Evolutionary conservation across 2,888 invertebrate genomes (phyloP).

Genomic region (Aelia acuminata): DNA sequence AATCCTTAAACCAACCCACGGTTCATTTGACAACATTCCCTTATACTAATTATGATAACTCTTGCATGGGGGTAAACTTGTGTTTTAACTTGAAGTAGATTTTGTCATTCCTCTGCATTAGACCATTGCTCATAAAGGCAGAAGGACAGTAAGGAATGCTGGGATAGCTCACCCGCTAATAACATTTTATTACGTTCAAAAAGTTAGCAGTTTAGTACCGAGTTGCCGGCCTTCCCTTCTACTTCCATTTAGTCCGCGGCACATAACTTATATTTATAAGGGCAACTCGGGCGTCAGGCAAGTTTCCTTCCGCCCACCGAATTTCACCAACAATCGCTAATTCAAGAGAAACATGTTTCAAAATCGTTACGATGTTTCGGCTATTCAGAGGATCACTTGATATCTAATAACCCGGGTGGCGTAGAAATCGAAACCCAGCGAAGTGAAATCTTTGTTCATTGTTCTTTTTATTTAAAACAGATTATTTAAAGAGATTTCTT

Average conservation of each 20-base stretch:
- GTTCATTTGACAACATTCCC: constrained; percentile 55
- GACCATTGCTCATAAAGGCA: constrained; percentile 64
- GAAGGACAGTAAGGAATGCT: constrained; percentile 61
- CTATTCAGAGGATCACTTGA: neutral
- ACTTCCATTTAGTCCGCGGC: constrained; percentile 54
- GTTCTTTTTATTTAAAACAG: too few species aligned
- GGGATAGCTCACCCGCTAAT: constrained; percentile 62
- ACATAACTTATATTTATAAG: constrained; percentile 58
- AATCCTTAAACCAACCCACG: constrained; percentile 49
- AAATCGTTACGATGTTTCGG: neutral
- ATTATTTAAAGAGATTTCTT: too few species aligned
- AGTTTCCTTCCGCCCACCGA: constrained; percentile 36
- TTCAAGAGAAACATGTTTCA: neutral
- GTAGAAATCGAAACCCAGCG: too few species aligned
- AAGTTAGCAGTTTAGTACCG: constrained; percentile 64
- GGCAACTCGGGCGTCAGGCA: constrained; percentile 27
- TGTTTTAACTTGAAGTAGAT: constrained; percentile 65
- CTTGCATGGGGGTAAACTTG: constrained; percentile 62
- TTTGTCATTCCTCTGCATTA: constrained; percentile 65
- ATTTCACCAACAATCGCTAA: constrained; percentile 34
- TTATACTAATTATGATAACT: constrained; percentile 63
- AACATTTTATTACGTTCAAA: constrained; percentile 65
- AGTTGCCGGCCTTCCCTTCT: constrained; percentile 51
- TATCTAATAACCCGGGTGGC: too few species aligned
- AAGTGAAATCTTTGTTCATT: too few species aligned